Evolutionary conservation across 2,113 vertebrate species (phyloP).

Genomic region (Monopterus albus): DNA sequence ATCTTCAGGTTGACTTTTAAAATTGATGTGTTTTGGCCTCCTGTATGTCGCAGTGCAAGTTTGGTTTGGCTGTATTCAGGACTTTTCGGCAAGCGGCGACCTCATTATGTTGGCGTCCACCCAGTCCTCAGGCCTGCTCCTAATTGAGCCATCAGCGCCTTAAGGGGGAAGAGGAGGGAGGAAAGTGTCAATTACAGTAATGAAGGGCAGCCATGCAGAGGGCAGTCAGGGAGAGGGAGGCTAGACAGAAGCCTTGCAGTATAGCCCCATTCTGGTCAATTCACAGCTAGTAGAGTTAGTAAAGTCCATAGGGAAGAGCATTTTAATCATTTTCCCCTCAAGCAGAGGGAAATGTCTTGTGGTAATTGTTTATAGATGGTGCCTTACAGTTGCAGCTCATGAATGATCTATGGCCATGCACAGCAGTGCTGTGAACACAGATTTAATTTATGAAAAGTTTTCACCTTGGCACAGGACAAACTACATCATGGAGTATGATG

Average conservation of each 20-base stretch:
- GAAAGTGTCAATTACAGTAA: slow-evolving; percentile 78
- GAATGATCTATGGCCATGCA: slow-evolving; percentile 20
- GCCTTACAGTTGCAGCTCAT: slow-evolving; percentile 19
- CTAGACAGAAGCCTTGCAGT: slow-evolving; percentile 47
- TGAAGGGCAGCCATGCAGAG: slow-evolving; percentile 75
- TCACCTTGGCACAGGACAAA: not conserved
- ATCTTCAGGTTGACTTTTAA: slow-evolving; percentile 34
- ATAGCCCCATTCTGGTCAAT: slow-evolving; percentile 42
- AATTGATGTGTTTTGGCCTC: slow-evolving; percentile 19
- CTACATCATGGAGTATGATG: not conserved
- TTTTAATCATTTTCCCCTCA: slow-evolving; percentile 32
- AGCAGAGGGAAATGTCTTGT: slow-evolving; percentile 28
- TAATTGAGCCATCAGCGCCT: slow-evolving; percentile 78
- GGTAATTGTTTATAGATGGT: slow-evolving; percentile 33
- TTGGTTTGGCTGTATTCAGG: slow-evolving; percentile 37
- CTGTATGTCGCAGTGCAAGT: slow-evolving; percentile 22
- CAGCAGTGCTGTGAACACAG: slow-evolving; percentile 13
- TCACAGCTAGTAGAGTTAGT: slow-evolving; percentile 45
- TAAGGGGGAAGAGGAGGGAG: slow-evolving; percentile 68
- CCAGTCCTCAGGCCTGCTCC: slow-evolving; percentile 68
- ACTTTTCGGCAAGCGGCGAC: slow-evolving; percentile 51
- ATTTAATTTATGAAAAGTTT: slow-evolving; percentile 23
- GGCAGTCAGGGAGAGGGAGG: slow-evolving; percentile 49
- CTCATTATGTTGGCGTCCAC: slow-evolving; percentile 73
- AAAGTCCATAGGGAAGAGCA: slow-evolving; percentile 18